These are phyloP conservation scores for Tenodera sinensis DNA, from an alignment of 2,888 invertebrate genomes.

Conservation along the genomic window DNA sequence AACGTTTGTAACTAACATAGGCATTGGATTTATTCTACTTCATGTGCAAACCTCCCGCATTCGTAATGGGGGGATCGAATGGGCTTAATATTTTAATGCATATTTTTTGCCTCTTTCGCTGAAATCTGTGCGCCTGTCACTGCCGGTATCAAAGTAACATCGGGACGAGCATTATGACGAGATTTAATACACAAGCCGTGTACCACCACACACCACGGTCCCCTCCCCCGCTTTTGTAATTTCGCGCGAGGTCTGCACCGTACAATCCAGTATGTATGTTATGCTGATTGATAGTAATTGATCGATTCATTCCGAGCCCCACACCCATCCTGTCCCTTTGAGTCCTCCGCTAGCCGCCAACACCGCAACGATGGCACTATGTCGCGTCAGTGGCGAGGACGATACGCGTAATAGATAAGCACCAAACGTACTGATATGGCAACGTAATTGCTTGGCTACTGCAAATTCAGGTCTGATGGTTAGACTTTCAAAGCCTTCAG, in stretches of 20 bases:
- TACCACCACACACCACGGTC: background rate
- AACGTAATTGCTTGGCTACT: background rate
- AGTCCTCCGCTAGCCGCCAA: background rate
- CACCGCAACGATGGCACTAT: background rate
- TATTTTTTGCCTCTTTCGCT: background rate
- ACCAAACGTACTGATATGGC: background rate
- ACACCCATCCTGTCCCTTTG: conserved; percentile 10
- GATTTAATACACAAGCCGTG: conserved; percentile 11
- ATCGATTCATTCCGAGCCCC: conserved; percentile 15
- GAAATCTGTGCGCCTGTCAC: conserved; percentile 9
- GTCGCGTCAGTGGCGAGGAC: background rate
- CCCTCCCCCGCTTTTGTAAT: background rate
- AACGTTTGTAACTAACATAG: background rate
- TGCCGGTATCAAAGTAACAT: conserved; percentile 12
- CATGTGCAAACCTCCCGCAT: background rate
- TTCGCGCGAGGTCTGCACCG: background rate
- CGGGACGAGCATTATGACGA: background rate
- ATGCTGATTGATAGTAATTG: conserved; percentile 18
- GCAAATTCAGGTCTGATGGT: background rate
- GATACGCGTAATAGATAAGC: background rate
- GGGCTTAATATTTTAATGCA: conserved; percentile 1
- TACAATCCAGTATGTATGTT: conserved; percentile 14
- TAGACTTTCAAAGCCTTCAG: background rate
- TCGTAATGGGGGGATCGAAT: background rate
- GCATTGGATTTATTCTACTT: background rate